These are phyloP conservation scores for Callionymus lyra DNA, from an alignment of 2,113 vertebrate species.

Conservation along the genomic window DNA sequence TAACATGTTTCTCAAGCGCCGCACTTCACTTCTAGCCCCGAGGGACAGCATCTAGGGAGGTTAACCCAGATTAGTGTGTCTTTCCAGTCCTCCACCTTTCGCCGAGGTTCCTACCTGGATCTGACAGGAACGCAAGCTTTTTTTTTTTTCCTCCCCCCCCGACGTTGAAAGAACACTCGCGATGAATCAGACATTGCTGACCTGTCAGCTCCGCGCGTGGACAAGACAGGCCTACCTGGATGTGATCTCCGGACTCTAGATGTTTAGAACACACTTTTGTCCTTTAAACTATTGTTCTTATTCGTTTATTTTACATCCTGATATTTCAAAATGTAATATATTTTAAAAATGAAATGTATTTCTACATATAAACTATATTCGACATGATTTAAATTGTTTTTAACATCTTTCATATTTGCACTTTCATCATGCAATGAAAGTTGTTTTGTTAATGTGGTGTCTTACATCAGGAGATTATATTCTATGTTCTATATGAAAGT, in stretches of 20 bases:
- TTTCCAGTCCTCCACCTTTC: constrained; percentile 23
- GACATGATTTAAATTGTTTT: too few relatives aligned
- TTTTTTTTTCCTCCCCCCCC: too few relatives aligned
- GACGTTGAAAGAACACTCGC: constrained; percentile 15
- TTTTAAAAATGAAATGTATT: too few relatives aligned
- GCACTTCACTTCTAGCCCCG: constrained; percentile 16
- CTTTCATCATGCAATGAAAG: too few relatives aligned
- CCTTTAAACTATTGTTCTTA: too few relatives aligned
- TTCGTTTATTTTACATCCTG: too few relatives aligned
- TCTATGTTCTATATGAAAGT: too few relatives aligned
- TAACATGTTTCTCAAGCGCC: constrained; percentile 6
- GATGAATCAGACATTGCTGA: constrained; percentile 1
- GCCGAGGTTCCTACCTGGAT: constrained; percentile 44
- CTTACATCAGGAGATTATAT: too few relatives aligned
- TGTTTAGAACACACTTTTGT: constrained; percentile 14
- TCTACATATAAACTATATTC: too few relatives aligned
- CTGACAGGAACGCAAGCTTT: constrained; percentile 40
- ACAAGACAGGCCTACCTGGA: constrained; percentile 42
- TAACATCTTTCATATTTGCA: too few relatives aligned
- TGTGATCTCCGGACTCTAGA: constrained; percentile 4
- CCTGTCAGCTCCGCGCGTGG: constrained; percentile 2
- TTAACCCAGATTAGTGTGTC: constrained; percentile 61
- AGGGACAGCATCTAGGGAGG: constrained; percentile 44
- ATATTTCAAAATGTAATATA: too few relatives aligned
- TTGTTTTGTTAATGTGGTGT: too few relatives aligned